Evolutionary conservation across 2,113 vertebrate genomes (phyloP).

Genomic region (Oreochromis aureus): DNA sequence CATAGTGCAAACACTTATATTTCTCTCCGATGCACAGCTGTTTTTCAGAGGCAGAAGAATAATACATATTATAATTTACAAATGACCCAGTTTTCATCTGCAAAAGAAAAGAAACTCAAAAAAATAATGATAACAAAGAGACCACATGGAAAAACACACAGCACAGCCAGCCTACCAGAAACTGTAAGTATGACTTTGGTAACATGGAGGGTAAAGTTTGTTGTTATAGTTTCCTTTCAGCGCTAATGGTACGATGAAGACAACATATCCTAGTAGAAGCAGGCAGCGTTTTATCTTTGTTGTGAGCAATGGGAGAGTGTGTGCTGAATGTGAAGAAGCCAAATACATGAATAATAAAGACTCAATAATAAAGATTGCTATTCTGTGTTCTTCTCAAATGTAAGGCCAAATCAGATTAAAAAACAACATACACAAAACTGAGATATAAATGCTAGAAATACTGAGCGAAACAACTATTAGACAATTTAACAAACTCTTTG

Average conservation of each 20-base stretch:
- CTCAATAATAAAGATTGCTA: not conserved
- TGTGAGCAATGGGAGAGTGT: not conserved
- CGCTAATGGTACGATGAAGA: rapidly evolving
- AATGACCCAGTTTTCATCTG: not conserved
- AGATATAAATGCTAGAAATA: not conserved
- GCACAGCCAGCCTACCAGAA: not conserved
- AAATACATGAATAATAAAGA: not conserved
- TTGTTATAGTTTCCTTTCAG: not conserved
- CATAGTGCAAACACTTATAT: not conserved
- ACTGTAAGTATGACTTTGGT: not conserved
- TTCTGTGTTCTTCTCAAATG: not conserved
- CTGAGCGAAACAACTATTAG: not conserved
- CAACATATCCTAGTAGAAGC: not conserved
- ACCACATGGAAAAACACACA: not conserved
- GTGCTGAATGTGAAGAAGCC: not conserved
- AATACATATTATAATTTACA: not conserved
- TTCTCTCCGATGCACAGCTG: not conserved
- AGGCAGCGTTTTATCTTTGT: not conserved
- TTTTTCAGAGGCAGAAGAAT: not conserved
- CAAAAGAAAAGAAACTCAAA: not conserved
- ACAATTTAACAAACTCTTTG: not conserved
- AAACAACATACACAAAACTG: not conserved
- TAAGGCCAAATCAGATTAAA: not conserved
- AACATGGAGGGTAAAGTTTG: not conserved
- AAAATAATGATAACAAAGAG: not conserved